phyloP scores from a whole-genome alignment of 2,797 vertebrate species.

The Thripadectes ignobilis region DNA sequence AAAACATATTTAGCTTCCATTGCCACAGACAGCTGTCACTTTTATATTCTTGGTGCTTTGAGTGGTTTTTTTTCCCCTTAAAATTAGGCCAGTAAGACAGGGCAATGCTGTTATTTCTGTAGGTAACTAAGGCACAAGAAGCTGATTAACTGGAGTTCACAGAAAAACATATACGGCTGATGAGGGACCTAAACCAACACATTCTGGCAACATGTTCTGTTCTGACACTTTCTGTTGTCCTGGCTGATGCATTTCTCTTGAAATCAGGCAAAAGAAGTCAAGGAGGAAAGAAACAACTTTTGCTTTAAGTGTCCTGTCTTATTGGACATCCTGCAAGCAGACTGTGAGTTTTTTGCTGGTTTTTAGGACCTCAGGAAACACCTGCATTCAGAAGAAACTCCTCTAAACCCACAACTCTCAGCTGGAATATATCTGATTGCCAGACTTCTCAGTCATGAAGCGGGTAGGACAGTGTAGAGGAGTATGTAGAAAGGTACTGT shows the following conservation, averaged over 20 bases:
- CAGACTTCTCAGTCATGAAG: neutral
- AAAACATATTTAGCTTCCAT: neutral
- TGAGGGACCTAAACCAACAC: neutral
- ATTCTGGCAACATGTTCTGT: neutral
- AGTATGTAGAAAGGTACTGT: neutral
- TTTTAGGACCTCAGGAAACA: conserved; percentile 17
- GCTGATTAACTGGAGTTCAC: neutral
- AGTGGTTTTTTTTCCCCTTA: neutral
- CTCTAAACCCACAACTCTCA: neutral
- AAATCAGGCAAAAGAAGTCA: neutral
- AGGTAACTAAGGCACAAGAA: neutral
- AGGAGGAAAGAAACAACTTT: neutral
- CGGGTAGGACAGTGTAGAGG: neutral
- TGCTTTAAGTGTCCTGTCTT: neutral
- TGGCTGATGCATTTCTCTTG: neutral
- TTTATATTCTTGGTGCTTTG: neutral
- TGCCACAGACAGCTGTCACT: neutral
- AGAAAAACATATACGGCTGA: neutral
- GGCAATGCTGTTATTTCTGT: neutral
- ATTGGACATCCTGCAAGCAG: neutral
- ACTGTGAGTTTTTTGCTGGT: neutral
- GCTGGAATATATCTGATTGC: neutral
- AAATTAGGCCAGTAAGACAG: neutral
- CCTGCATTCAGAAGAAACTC: conserved; percentile 11
- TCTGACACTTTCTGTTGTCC: neutral